Percentiles rank a stretch among this genome's conserved stretches.
These are phyloP conservation scores for Murina feae DNA, from an alignment of 2,113 vertebrate genomes.

Conservation along the genomic window DNA sequence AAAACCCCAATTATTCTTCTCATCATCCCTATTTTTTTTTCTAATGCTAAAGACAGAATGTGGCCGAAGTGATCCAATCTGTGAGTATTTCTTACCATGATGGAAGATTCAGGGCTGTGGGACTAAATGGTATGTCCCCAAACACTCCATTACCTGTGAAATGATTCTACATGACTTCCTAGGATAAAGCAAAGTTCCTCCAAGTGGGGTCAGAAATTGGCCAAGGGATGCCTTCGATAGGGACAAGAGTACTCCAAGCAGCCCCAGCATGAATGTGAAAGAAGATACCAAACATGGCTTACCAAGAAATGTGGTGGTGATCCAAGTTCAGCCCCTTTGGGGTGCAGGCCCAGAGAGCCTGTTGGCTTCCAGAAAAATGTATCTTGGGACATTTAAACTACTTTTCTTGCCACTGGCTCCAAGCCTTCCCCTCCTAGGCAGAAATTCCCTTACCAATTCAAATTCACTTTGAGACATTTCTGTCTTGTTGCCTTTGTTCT, in stretches of 20 bases:
- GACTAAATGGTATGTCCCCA: neutral
- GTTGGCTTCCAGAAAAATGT: neutral
- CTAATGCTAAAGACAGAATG: neutral
- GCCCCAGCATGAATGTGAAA: neutral
- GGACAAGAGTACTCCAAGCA: neutral
- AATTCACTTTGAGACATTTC: neutral
- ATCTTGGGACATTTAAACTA: neutral
- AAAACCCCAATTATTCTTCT: neutral
- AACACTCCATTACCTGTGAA: neutral
- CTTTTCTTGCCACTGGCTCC: neutral
- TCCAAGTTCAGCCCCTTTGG: neutral
- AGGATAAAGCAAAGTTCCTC: neutral
- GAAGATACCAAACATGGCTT: neutral
- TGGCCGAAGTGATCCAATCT: neutral
- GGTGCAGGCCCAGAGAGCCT: neutral
- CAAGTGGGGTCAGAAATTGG: neutral
- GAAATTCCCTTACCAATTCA: neutral
- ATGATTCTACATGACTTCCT: neutral
- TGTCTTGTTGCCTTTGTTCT: neutral
- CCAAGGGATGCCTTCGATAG: neutral
- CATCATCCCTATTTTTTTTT: neutral
- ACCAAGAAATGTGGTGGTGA: neutral
- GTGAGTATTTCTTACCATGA: neutral
- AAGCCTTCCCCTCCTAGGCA: neutral
- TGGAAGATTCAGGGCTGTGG: neutral